phyloP scores from a whole-genome alignment of 2,113 vertebrate genomes.

The Irena cyanogastra region DNA sequence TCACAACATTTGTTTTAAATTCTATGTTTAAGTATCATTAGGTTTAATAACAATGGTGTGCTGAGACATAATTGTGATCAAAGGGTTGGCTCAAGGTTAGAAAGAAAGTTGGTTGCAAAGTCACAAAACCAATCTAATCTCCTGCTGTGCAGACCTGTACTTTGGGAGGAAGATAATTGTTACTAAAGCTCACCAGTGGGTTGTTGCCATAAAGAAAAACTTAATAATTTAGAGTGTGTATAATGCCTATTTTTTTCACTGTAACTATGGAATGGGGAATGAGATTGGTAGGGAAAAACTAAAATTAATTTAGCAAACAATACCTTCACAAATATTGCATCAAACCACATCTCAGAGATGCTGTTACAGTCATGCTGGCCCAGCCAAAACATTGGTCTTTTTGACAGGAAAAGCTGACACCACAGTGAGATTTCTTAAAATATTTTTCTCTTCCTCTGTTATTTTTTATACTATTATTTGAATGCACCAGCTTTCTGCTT shows the following conservation, averaged over 20 bases:
- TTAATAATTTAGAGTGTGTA: background rate
- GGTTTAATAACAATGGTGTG: background rate
- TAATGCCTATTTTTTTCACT: background rate
- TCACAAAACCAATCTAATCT: slow-evolving; percentile 23
- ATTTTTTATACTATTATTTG: background rate
- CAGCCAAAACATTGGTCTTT: background rate
- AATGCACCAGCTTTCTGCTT: background rate
- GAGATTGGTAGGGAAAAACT: background rate
- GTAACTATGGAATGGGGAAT: background rate
- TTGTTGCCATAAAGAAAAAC: background rate
- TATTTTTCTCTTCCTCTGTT: background rate
- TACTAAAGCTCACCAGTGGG: background rate
- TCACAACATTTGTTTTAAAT: background rate
- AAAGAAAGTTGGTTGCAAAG: slow-evolving; percentile 26
- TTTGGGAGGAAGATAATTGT: slow-evolving; percentile 14
- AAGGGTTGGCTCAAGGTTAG: background rate
- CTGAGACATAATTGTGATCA: slow-evolving; percentile 4
- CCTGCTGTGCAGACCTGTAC: background rate
- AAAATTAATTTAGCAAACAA: background rate
- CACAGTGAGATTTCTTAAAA: background rate
- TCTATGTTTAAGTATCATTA: background rate
- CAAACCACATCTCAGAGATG: background rate
- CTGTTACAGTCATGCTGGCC: background rate
- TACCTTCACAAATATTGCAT: background rate
- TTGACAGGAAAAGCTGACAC: background rate